Evolutionary conservation across 2,113 vertebrate genomes (phyloP), one percentile per base, ranked within the genome.

Genomic region (Cariama cristata): DNA sequence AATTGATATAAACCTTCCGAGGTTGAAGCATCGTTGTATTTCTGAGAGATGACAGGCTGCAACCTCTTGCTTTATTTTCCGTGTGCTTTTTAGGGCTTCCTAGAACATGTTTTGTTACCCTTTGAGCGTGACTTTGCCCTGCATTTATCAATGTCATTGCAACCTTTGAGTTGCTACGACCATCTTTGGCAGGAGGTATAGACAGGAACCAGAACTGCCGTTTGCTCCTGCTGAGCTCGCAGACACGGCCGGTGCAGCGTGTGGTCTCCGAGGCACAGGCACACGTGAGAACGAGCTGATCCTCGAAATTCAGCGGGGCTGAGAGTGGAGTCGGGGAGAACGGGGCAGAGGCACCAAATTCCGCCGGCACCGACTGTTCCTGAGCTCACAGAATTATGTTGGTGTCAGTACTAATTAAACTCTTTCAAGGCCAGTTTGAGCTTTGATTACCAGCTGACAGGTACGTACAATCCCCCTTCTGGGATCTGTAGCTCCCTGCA

Each of bases 361-460:
- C 59, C 6, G 6, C 76, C 18, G 14, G 86, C 8, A 18, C 59
- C 0, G 44, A 21, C 90, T 97, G 90, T 77, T 97, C 75, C 14
- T 8, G 14, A 89, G 81, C 94, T 96, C 50, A 44, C 82, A 52
- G 79, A 94, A 93, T 96, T 98, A 90, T 96, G 73, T 33, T 81
- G 80, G 80, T 98, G 98, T 98, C 97, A 98, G 95, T 86, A 82
- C 79, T 98, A 97, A 97, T 98, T 97, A 98, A 82, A 71, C 75
- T 86, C 86, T 68, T 82, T 58, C 26, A 30, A 53, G 69, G 88
- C 77, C 94, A 83, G 66, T 38, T 90, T 27, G 63, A 86, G 94
- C 89, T 96, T 52, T 44, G 96, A 98, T 97, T 97, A 97, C 95
- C 94, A 97, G 97, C 94, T 98, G 97, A 98, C 97, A 98, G 98